Evolutionary conservation across 2,888 invertebrate genomes (phyloP).

Genomic region (Pseudoips prasinana): DNA sequence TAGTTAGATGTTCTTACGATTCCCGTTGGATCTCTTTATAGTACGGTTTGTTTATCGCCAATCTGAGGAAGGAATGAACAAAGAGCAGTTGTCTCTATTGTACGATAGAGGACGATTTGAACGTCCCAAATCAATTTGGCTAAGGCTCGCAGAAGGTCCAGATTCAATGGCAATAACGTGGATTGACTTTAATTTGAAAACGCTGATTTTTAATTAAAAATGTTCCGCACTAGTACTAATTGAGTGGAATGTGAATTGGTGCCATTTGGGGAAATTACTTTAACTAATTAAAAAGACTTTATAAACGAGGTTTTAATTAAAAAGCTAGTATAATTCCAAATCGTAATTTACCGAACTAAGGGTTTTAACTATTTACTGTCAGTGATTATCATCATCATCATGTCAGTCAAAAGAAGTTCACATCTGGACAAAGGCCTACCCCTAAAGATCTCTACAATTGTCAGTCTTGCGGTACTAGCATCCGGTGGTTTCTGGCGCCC

Average conservation of each 20-base stretch:
- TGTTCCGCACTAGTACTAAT: slow-evolving; percentile 22
- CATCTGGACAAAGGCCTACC: too few species aligned
- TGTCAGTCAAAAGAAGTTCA: too few species aligned
- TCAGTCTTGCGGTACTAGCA: too few species aligned
- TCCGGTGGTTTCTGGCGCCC: too few species aligned
- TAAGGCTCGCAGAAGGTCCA: slow-evolving; percentile 18
- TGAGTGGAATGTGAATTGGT: slow-evolving; percentile 18
- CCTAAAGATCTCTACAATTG: too few species aligned
- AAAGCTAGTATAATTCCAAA: too few species aligned
- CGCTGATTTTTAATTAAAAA: slow-evolving; percentile 29
- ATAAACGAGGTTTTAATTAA: too few species aligned
- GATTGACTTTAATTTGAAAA: too few species aligned
- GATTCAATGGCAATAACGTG: slow-evolving; percentile 32
- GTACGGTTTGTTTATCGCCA: slow-evolving; percentile 53
- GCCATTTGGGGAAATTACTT: slow-evolving; percentile 7
- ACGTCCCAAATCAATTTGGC: slow-evolving; percentile 49
- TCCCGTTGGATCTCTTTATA: slow-evolving; percentile 51
- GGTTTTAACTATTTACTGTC: too few species aligned
- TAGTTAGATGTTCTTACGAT: slow-evolving; percentile 40
- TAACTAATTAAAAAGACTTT: too few species aligned
- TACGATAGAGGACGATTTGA: slow-evolving; percentile 43
- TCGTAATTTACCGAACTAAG: too few species aligned
- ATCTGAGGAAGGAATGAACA: slow-evolving; percentile 51
- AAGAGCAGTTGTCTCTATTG: slow-evolving; percentile 47
- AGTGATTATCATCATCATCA: too few species aligned